These are phyloP conservation scores for Cladopsammia gracilis DNA, from an alignment of 64 coral and sea anemone genomes.

Conservation along the genomic window DNA sequence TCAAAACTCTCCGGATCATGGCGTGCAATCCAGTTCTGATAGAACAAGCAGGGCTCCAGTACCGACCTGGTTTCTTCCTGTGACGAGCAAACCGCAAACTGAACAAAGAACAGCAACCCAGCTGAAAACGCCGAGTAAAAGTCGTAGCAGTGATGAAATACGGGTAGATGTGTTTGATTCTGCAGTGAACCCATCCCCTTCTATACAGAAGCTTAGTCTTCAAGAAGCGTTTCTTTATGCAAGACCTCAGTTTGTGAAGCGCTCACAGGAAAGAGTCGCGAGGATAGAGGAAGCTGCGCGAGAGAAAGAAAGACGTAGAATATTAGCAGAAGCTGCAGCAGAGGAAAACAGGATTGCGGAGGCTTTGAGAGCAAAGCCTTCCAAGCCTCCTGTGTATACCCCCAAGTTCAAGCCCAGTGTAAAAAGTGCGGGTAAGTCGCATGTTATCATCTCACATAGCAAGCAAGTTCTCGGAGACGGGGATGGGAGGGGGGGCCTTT, in stretches of 20 bases:
- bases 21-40: background rate
- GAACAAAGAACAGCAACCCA: slow-evolving; percentile 1
- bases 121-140: slow-evolving; percentile 28
- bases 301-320: slow-evolving; percentile 49
- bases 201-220: slow-evolving; percentile 80
- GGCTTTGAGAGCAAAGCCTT: background rate
- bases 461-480: background rate
- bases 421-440: background rate
- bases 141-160: slow-evolving; percentile 44
- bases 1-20: slow-evolving; percentile 64
- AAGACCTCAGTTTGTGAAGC: slow-evolving; percentile 79
- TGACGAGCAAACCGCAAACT: slow-evolving; percentile 73
- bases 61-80: slow-evolving; percentile 84
- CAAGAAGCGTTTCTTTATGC: slow-evolving; percentile 95
- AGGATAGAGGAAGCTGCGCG: slow-evolving; percentile 66
- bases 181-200: slow-evolving; percentile 56
- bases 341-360: slow-evolving; percentile 19
- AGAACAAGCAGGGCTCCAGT: slow-evolving; percentile 17
- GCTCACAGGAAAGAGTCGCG: slow-evolving; percentile 78
- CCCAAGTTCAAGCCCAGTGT: background rate
- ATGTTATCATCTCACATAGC: background rate
- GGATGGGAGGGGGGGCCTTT: too few relatives aligned
- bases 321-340: background rate
- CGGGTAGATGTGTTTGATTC: slow-evolving; percentile 62
- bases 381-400: background rate